Evolutionary conservation across 1,140 invertebrate species (phyloP), one percentile per base, ranked within the genome.

Genomic region (Stegodyphus dumicola): DNA sequence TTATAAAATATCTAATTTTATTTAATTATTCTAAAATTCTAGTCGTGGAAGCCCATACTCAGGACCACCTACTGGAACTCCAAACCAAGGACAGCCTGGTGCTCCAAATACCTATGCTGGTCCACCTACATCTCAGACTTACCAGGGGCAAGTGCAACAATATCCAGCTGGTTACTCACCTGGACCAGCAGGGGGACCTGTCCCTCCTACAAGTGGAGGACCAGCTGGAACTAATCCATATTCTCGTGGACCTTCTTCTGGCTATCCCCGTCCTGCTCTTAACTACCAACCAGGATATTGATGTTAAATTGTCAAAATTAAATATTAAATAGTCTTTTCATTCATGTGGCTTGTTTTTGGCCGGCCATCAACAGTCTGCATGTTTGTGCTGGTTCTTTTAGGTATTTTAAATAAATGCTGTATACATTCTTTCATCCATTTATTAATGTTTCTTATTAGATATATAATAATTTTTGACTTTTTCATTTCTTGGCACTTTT

Each of bases 271-370:
- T 74, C 85, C 85, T 53, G 51, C 75, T 49, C 67, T 74, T 15
- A 71, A 70, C 51, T 79, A 86, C 48, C 85, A 79, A 67, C 15
- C 75, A 66, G 85, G 85, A 65, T 86, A 86, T 77, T 77, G 70
- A 77, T 18, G 33, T 33, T 33, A 33, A 33, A 15, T 71, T 54
- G 9, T 15, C 10, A 54, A 48, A n/a, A 54, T 54, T 56, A 67
- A 80, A 52, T 6, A n/a, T 71, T 33, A 18, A 33, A 33, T 79
- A 18, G 18, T 13, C 56, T 80, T 80, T 67, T 48, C 13, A 15
- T 18, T 52, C 54, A 48, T 49, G 18, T 48, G 67, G 56, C 71
- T 67, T 80, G 77, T 71, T 48, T 80, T 52, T 80, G 77, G 77
- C 77, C 54, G 77, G 77, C 77, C 67, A 52, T 56, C 9, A 53